Conservation (phyloP, 2,113 vertebrate genomes). For the Tetrao urogallus region DNA sequence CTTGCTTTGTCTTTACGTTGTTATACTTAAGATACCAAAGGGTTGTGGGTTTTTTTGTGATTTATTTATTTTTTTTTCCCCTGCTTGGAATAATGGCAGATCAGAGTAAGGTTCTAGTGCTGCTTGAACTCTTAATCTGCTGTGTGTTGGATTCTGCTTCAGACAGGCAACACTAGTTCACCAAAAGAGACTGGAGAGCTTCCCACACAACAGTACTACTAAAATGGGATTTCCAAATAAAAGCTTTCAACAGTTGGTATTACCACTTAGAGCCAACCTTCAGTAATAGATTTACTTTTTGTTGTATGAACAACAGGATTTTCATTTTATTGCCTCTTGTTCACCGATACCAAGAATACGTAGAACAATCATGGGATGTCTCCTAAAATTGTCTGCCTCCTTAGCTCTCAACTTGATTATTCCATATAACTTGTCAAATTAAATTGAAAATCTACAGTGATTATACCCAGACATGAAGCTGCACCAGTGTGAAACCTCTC, state of each 20-base stretch:
- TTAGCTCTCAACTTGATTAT: conserved; percentile 14
- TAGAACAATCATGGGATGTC: background rate
- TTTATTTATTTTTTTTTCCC: background rate
- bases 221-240: background rate
- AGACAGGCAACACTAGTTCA: background rate
- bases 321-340: conserved; percentile 16
- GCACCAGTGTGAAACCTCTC: background rate
- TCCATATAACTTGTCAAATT: conserved; percentile 23
- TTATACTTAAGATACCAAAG: background rate
- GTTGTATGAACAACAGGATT: background rate
- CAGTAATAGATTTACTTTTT: background rate
- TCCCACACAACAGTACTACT: background rate
- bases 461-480: background rate
- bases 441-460: conserved; percentile 24
- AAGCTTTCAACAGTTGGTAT: background rate
- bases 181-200: background rate
- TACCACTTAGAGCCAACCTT: background rate
- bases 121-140: background rate
- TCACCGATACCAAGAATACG: conserved; percentile 18
- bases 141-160: background rate
- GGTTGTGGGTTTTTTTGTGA: rapidly evolving
- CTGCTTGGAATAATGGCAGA: background rate
- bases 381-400: conserved; percentile 36
- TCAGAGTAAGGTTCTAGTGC: background rate
- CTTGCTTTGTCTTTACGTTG: background rate